These are phyloP conservation scores for Rafetus swinhoei DNA, from an alignment of 2,113 vertebrate species.

Conservation along the genomic window DNA sequence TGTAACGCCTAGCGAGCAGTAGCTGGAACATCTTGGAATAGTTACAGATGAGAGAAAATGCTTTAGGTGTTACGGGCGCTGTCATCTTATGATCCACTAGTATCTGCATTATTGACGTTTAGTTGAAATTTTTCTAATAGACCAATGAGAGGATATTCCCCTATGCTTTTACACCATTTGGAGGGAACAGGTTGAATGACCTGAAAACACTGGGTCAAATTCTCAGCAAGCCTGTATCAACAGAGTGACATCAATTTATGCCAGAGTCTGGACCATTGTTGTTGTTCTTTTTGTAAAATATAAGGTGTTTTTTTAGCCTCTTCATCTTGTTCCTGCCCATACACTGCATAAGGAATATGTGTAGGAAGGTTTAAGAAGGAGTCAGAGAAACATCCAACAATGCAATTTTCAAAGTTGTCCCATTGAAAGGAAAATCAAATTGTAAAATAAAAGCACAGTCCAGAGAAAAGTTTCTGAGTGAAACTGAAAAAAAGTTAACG, in stretches of 20 bases:
- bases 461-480: not conserved
- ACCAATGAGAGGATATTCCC: not conserved
- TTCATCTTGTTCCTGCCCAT: not conserved
- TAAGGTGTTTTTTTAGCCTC: not conserved
- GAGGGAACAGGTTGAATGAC: not conserved
- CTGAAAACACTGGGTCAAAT: not conserved
- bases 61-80: not conserved
- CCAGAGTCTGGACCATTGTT: not conserved
- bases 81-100: not conserved
- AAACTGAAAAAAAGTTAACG: not conserved
- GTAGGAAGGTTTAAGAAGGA: not conserved
- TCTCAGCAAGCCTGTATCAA: not conserved
- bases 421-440: not conserved
- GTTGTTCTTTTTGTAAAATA: not conserved
- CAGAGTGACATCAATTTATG: not conserved
- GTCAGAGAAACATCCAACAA: not conserved
- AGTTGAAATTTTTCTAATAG: not conserved
- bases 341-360: not conserved
- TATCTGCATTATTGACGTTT: not conserved
- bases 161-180: not conserved
- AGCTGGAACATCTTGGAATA: conserved; percentile 5
- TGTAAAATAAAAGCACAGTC: not conserved
- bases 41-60: not conserved
- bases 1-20: not conserved
- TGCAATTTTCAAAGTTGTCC: not conserved